Conservation (phyloP, 2,113 vertebrate species). For the Phodopus roborovskii region DNA sequence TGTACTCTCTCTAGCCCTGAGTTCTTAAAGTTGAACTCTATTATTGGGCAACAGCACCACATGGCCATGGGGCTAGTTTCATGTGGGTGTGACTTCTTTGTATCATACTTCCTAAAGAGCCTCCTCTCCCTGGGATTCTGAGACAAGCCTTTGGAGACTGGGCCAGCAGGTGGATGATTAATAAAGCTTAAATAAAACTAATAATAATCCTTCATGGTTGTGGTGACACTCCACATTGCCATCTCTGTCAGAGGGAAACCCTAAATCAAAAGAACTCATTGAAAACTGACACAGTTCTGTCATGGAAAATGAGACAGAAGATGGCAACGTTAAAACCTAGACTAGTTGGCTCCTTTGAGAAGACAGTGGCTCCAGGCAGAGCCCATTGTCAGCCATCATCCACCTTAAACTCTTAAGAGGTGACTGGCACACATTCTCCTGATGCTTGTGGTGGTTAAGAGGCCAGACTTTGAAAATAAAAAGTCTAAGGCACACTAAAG, state of each 20-base stretch:
- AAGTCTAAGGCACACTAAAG: neutral
- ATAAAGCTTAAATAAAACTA: constrained; percentile 42
- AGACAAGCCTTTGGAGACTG: neutral
- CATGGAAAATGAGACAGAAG: neutral
- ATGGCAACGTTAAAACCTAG: neutral
- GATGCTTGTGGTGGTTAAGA: neutral
- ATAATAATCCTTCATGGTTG: neutral
- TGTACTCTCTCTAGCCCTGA: neutral
- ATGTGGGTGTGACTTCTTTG: neutral
- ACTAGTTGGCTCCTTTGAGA: neutral
- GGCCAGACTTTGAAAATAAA: neutral
- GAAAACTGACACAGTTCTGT: constrained; percentile 16
- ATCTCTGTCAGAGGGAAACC: neutral
- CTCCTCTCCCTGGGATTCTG: neutral
- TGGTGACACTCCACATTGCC: neutral
- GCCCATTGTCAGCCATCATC: neutral
- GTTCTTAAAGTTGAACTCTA: neutral
- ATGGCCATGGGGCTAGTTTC: neutral
- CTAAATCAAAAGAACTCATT: constrained; percentile 45
- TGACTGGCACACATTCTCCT: neutral
- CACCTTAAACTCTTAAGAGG: neutral
- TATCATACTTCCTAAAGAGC: neutral
- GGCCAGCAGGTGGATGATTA: neutral
- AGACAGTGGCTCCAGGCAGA: neutral
- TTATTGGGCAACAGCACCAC: neutral